Base-by-base conservation (phyloP, 2,113 vertebrate species). In the Apteryx owenii region DNA sequence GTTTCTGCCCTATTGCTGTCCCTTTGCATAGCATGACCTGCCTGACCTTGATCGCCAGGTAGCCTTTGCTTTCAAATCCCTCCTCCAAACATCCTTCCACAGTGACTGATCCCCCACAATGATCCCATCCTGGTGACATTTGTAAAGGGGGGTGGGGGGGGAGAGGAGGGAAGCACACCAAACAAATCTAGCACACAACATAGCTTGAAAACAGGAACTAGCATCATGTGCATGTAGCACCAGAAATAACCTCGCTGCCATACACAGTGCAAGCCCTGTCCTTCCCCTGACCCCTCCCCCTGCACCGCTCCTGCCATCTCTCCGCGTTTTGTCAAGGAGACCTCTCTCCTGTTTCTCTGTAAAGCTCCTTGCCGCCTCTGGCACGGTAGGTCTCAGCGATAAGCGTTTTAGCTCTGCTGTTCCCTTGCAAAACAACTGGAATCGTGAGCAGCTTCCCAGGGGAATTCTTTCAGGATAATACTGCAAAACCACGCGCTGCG, bases 251-350 rank as follows among this genome's bases (percentile, higher is more conserved):
- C 88, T 51, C 2, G 2, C 72, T 61, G 81, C 85, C 8, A 1
- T 12, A 10, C 19, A 9, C 56, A 4, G 5, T 26, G 42, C 23
- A 10, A 96, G n/a, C 73, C 42, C 70, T 96, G 90, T 62, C 97
- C 90, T 94, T 89, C 81, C 89, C 85, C 60, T 88, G 92, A 94
- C 85, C 95, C 70, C 62, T 81, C 78, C 62, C 82, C 84, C 75
- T 2, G 77, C 90, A 82, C 40, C 20, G 28, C 81, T 93, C 65
- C 44, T 70, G 66, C 66, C 58, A 87, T 36, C 64, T 46, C 71
- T 79, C n/a, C 83, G 64, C 75, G 48, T 42, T 42, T 10, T 4
- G 36, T 9, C 77, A 21, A 28, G 1, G 31, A 68, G 42, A 38
- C 81, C 56, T 31, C 11, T 31, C 15, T 18, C 50, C 33, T 38